Evolutionary conservation across 2,888 invertebrate species (phyloP).

Genomic region (Entomobrya multifasciata): DNA sequence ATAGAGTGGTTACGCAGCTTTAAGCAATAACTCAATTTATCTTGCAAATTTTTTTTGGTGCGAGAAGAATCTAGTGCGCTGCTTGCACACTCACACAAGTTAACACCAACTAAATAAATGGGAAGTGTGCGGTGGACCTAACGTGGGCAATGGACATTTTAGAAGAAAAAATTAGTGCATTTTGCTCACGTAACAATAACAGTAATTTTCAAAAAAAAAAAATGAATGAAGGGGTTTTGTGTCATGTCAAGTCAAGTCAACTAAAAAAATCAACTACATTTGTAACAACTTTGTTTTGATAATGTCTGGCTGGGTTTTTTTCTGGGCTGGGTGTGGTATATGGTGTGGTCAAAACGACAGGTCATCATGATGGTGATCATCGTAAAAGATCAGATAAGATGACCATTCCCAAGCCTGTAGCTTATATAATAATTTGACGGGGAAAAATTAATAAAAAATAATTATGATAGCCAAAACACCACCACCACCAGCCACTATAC

Average conservation of each 20-base stretch:
- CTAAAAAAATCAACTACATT: not conserved
- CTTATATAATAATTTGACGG: slow-evolving; percentile 1
- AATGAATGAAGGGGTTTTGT: slow-evolving; percentile 32
- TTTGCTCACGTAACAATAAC: slow-evolving; percentile 67
- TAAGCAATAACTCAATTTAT: slow-evolving; percentile 17
- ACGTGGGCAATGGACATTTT: no score
- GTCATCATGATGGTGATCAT: no score
- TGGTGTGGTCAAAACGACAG: slow-evolving; percentile 62
- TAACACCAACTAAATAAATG: not conserved
- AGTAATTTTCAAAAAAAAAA: not conserved
- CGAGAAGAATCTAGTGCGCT: not conserved
- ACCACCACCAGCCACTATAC: not conserved
- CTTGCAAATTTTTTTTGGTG: slow-evolving; percentile 33
- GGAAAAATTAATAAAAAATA: not conserved
- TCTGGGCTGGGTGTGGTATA: slow-evolving; percentile 53
- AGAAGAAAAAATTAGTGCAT: slow-evolving; percentile 21
- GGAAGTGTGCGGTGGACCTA: no score
- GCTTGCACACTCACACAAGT: slow-evolving; percentile 28
- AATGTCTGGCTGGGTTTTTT: no score
- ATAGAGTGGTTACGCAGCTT: slow-evolving; percentile 25
- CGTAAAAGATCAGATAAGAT: no score
- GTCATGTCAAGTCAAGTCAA: slow-evolving; percentile 25
- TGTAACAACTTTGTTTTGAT: not conserved
- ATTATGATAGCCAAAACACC: not conserved
- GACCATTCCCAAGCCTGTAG: slow-evolving; percentile 28